These are phyloP conservation scores for Pentalonia nigronervosa DNA, from an alignment of 1,140 invertebrate species.

Conservation along the genomic window DNA sequence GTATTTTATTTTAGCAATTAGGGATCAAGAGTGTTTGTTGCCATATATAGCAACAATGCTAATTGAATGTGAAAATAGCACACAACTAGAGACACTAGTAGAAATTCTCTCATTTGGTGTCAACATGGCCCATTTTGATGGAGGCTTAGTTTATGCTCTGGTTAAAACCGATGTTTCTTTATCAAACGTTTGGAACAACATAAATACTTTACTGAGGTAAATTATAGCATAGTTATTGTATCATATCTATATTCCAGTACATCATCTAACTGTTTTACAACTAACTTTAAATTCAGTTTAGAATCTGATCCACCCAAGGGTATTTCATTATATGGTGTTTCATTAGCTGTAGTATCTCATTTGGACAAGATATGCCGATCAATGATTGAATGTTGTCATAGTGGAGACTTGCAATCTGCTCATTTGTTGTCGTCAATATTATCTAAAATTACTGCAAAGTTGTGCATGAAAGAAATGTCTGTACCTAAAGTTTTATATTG, in stretches of 20 bases:
- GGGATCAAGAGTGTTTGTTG: constrained; percentile 44
- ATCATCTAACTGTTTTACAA: not conserved
- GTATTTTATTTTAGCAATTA: constrained; percentile 28
- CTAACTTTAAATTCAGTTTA: constrained; percentile 3
- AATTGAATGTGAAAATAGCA: constrained; percentile 37
- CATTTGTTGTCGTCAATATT: constrained; percentile 44
- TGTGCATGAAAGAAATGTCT: constrained; percentile 46
- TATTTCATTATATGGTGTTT: constrained; percentile 36
- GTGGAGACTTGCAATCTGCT: constrained; percentile 36
- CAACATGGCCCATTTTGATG: constrained; percentile 42
- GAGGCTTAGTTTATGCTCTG: constrained; percentile 40
- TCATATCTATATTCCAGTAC: not conserved
- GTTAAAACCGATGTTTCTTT: constrained; percentile 27
- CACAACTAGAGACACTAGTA: constrained; percentile 36
- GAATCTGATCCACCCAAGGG: constrained; percentile 39
- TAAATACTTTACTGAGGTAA: constrained; percentile 45
- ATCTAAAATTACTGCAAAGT: constrained; percentile 42
- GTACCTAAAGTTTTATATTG: constrained; percentile 53
- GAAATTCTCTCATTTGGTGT: constrained; percentile 46
- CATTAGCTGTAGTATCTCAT: constrained; percentile 33
- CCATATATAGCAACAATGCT: constrained; percentile 46
- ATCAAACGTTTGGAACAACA: constrained; percentile 41
- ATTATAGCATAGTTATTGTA: not conserved
- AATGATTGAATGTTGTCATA: constrained; percentile 51
- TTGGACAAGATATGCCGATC: constrained; percentile 44